Evolutionary conservation across 2,888 invertebrate genomes (phyloP), one percentile per base, ranked within the genome.

Genomic region (Athripsodes cinereus): DNA sequence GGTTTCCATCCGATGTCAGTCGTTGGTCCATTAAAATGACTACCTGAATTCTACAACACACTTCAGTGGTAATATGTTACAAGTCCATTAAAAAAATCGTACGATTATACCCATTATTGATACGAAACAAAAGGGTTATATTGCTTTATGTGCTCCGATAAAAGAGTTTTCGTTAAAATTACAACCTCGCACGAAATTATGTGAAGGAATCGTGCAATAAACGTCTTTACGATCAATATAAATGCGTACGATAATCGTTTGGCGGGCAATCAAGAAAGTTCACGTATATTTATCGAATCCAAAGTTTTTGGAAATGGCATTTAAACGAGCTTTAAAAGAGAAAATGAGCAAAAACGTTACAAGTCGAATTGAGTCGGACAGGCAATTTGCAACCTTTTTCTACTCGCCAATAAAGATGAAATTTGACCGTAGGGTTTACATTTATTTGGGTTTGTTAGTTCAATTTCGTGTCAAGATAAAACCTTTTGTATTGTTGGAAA

Each of bases 11-110:
- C 51, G 57, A 60, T 60, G 60, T 62, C 63, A 62, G 60, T 62
- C 58, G 58, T 60, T 60, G 55, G 60, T 46, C 63, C 63, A 63
- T 63, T 63, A 63, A 63, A 63, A 63, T 60, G 61, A 58, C 63
- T 63, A 63, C 63, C 63, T 60, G 63, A 61, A 59, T 59, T 35
- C 55, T 20, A 35, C 26, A 52, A 50, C 18, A 20, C 40, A 21
- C 58, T 26, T 20, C 35, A 50, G 35, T 40, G 22, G 21, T 20
- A 49, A 53, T 53, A 34, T 52, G 21, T 34, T 6, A 34, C 50
- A 53, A 52, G 20, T 22, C 53, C 54, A 22, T 18, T 46, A 26
- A 22, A 56, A 56, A 49, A 31, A 16, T 16, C 31, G 35, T 46
- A n/a, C 52, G 13, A 52, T 44, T 44, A 26, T 6, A 26, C 5